Evolutionary conservation across 2,797 vertebrate species (phyloP).

Genomic region (Apodemus agrarius): DNA sequence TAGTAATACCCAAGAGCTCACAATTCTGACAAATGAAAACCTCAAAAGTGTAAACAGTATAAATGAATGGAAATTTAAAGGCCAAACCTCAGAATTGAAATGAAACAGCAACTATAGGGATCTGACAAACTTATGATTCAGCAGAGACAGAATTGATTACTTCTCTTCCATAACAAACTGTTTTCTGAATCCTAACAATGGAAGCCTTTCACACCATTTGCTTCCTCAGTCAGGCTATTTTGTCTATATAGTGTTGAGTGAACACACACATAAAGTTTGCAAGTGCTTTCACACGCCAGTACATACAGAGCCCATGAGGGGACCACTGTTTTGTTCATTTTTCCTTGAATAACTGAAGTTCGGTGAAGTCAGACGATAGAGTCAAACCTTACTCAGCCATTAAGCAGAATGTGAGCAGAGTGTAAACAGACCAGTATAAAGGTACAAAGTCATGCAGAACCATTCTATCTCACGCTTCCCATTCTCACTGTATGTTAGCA

Average conservation of each 20-base stretch:
- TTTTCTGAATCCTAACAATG: slow-evolving; percentile 26
- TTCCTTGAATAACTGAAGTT: slow-evolving; percentile 29
- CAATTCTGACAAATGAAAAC: slow-evolving; percentile 92
- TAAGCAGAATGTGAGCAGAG: background rate
- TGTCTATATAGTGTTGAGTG: background rate
- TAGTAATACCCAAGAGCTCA: slow-evolving; percentile 92
- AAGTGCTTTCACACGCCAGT: background rate
- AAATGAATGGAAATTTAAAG: slow-evolving; percentile 88
- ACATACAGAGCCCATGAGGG: background rate
- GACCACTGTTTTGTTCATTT: slow-evolving; percentile 16
- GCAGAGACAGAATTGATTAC: background rate
- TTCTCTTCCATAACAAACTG: background rate
- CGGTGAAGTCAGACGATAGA: background rate
- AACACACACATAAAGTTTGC: background rate
- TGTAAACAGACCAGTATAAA: background rate
- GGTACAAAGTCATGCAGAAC: background rate
- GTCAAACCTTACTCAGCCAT: slow-evolving; percentile 7
- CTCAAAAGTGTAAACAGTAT: slow-evolving; percentile 86
- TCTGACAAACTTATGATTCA: background rate
- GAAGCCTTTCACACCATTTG: background rate
- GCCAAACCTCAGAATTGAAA: slow-evolving; percentile 80
- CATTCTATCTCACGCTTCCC: background rate
- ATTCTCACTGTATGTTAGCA: background rate
- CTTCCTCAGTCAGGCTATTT: background rate
- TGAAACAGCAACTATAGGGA: slow-evolving; percentile 77